Conservation (phyloP, 1,140 invertebrate genomes). For the Bombus vancouverensis region DNA sequence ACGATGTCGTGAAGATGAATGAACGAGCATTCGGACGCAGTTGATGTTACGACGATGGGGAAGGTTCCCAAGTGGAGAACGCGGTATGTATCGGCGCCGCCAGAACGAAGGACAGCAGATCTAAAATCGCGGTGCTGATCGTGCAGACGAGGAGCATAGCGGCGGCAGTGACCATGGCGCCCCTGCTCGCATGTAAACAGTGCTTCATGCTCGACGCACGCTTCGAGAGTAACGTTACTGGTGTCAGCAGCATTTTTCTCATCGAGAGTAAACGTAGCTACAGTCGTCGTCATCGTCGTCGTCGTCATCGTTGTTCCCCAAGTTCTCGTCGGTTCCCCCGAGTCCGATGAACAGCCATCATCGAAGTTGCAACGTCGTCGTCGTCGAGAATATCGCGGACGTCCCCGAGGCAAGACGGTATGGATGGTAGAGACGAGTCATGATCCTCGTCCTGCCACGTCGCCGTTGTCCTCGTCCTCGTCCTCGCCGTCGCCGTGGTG, state of each 20-base stretch:
- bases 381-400: constrained; percentile 15
- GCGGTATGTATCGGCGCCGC: constrained; percentile 23
- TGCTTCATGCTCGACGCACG: constrained; percentile 51
- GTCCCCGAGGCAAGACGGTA: constrained; percentile 34
- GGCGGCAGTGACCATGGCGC: constrained; percentile 65
- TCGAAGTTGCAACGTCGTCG: neutral
- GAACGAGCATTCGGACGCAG: constrained; percentile 19
- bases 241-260: neutral
- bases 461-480: constrained; percentile 39
- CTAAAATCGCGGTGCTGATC: constrained; percentile 1
- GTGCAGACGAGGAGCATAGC: constrained; percentile 2
- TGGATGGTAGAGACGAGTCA: constrained; percentile 52
- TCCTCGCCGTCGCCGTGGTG: constrained; percentile 37
- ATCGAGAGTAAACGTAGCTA: constrained; percentile 2
- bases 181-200: constrained; percentile 61
- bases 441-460: constrained; percentile 45
- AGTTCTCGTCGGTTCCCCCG: neutral
- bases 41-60: constrained; percentile 13
- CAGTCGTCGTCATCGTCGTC: neutral
- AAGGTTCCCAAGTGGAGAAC: constrained; percentile 8
- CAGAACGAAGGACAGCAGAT: constrained; percentile 33
- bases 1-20: constrained; percentile 40
- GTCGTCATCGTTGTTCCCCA: neutral
- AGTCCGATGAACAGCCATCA: constrained; percentile 3
- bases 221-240: constrained; percentile 28